These are phyloP conservation scores for Oxyruncus cristatus DNA, from an alignment of 2,113 vertebrate genomes.

Conservation along the genomic window DNA sequence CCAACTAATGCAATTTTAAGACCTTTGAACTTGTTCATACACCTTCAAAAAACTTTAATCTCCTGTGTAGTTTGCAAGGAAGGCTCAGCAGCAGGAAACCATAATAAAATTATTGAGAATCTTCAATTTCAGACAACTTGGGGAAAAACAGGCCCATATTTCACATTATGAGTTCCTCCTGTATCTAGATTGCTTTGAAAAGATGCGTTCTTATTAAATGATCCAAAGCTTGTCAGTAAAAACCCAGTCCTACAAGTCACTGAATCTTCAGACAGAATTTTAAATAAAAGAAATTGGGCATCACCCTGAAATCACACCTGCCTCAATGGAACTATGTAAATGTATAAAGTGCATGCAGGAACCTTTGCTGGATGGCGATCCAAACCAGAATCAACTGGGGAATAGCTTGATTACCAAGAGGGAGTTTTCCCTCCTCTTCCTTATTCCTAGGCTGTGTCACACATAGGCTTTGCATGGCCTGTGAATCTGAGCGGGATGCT, in stretches of 20 bases:
- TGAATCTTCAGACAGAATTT: background rate
- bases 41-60: background rate
- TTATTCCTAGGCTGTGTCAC: background rate
- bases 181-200: background rate
- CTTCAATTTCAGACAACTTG: background rate
- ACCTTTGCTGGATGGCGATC: background rate
- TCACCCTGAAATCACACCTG: background rate
- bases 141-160: background rate
- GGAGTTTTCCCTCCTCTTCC: background rate
- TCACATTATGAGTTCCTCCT: background rate
- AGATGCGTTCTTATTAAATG: background rate
- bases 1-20: background rate
- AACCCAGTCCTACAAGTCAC: background rate
- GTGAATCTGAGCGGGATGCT: accelerated
- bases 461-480: background rate
- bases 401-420: background rate
- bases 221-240: background rate
- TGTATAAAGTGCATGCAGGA: background rate
- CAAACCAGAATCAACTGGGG: background rate
- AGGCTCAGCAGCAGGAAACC: background rate
- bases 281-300: background rate
- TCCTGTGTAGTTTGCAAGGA: background rate
- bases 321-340: background rate
- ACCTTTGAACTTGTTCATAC: background rate
- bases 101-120: background rate